Evolutionary conservation across 2,888 invertebrate genomes (phyloP).

Genomic region (Stenolophus ochropezus): DNA sequence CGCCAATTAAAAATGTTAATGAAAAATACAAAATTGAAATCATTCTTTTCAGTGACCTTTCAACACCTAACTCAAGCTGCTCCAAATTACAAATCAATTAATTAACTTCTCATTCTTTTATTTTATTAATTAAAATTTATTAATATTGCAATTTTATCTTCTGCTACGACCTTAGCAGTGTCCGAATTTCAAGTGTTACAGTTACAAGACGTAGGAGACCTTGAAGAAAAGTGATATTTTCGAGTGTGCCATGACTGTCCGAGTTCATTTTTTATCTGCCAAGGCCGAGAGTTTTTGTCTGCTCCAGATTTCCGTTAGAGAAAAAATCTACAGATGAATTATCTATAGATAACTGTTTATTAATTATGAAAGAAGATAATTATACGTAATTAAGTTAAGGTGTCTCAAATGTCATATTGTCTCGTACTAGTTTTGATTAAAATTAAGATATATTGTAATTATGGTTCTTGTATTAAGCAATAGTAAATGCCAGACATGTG

Average conservation of each 20-base stretch:
- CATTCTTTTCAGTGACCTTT: not conserved
- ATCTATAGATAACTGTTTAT: conserved; percentile 17
- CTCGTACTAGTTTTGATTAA: not conserved
- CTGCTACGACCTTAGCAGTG: conserved; percentile 8
- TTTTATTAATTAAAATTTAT: not conserved
- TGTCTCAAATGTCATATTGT: conserved; percentile 13
- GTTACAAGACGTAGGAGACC: conserved; percentile 5
- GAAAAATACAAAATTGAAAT: not conserved
- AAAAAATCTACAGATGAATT: not conserved
- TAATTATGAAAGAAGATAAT: conserved; percentile 38
- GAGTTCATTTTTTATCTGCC: conserved; percentile 45
- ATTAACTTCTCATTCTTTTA: not conserved
- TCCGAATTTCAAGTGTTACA: conserved; percentile 27
- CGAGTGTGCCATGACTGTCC: not conserved
- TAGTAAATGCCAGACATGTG: not conserved
- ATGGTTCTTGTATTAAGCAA: not conserved
- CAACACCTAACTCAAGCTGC: not conserved
- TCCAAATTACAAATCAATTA: not conserved
- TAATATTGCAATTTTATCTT: not conserved
- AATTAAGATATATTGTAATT: conserved; percentile 1
- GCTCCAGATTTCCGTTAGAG: conserved; percentile 42
- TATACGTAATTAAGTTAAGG: conserved; percentile 2
- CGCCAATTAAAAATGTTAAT: not conserved
- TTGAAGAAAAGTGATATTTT: conserved; percentile 48
- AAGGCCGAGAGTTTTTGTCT: conserved; percentile 32